Conservation (phyloP, 2,888 invertebrate genomes). For the Neria commutata region DNA sequence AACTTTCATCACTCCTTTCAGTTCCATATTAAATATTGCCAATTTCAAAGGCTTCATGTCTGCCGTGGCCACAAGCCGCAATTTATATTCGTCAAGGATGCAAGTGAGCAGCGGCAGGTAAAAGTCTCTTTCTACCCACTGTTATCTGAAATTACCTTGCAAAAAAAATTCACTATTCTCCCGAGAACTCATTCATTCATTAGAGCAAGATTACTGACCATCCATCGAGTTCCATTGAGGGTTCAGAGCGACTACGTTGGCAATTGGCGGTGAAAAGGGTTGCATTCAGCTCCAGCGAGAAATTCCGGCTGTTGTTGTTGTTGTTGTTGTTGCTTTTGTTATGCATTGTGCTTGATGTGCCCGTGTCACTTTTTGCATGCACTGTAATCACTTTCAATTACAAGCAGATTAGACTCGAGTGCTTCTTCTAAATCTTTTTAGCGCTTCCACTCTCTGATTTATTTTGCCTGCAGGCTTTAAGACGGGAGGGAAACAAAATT, state of each 20-base stretch:
- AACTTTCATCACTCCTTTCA: not conserved
- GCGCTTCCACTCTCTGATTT: conserved; percentile 10
- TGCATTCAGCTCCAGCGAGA: too few species aligned
- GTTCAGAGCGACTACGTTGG: too few species aligned
- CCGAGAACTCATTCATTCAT: conserved; percentile 50
- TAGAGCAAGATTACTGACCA: conserved; percentile 44
- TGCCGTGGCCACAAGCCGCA: too few species aligned
- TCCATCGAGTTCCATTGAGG: too few species aligned
- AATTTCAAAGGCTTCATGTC: too few species aligned
- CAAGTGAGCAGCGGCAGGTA: not conserved
- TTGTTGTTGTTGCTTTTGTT: not conserved
- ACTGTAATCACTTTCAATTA: conserved; percentile 41
- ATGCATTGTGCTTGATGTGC: conserved; percentile 22
- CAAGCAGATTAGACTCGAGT: conserved; percentile 40
- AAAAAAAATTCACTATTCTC: conserved; percentile 29
- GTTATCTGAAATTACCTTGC: not conserved
- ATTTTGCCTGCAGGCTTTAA: conserved; percentile 15
- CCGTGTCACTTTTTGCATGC: conserved; percentile 28
- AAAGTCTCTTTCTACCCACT: too few species aligned
- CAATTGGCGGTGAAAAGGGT: too few species aligned
- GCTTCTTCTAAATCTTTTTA: conserved; percentile 13
- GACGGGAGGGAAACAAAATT: not conserved
- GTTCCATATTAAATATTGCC: not conserved
- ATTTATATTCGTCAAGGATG: not conserved
- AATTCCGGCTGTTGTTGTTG: not conserved